Evolutionary conservation across 2,797 vertebrate genomes (phyloP), one percentile per base, ranked within the genome.

Genomic region (Acipenser ruthenus): DNA sequence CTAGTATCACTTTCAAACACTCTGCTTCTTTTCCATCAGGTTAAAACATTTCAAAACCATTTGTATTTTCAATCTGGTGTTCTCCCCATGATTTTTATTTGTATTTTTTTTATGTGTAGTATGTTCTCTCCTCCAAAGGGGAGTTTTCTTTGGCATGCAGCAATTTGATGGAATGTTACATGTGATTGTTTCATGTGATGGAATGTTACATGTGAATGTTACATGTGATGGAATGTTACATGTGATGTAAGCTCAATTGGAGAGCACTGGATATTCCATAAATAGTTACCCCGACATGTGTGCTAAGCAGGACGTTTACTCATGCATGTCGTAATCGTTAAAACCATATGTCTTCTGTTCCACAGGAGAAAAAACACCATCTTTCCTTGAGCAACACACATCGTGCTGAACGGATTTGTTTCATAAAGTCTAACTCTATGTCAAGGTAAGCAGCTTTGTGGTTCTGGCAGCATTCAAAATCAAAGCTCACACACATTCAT

Each of bases 341-440:
- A 65, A 55, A n/a, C 18, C 10, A 48, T 69, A 6, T 74, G 47
- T 73, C 64, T 76, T 62, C 63, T 50, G 8, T 13, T 68, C 69
- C 60, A 6, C 82, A 95, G 95, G 89, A 93, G 93, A 96, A 79
- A 95, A 95, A 88, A 86, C 92, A 86, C 80, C 88, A 64, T 88
- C 92, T 86, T 92, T 96, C 89, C 93, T 93, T 83, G 94, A 98
- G 75, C 91, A 89, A 85, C 94, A 98, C 84, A 93, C 95, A 52
- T 93, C 95, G 64, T 99, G 96, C 91, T 99, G 93, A 97, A 82
- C 88, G 87, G 75, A 89, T 90, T 78, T 88, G 85, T 83, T 94
- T 92, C 78, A 91, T 94, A 81, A 86, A 89, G 76, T 84, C 85
- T 64, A 86, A 85, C 64, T 72, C 82, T 70, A 81, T 92, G 85